Evolutionary conservation across 2,888 invertebrate genomes (phyloP), one percentile per base, ranked within the genome.

Genomic region (Eueremaeus valkanovi): DNA sequence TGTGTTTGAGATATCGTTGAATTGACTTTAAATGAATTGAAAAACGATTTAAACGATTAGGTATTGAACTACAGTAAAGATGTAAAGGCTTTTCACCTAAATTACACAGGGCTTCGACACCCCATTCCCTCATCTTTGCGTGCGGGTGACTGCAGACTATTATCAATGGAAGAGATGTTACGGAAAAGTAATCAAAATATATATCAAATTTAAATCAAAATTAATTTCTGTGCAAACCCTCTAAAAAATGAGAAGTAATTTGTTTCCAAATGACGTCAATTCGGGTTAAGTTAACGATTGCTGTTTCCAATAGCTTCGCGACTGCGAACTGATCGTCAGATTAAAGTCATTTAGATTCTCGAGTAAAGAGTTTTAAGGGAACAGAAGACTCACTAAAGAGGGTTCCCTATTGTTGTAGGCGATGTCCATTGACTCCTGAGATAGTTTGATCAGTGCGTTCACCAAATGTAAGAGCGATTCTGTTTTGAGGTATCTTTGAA

Each of bases 301-400:
- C 96, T 0, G 95, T 96, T 85, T 99, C 98, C n/a, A 98, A 86
- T n/a, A 98, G 86, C 84, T 98, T 98, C 3, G 97, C 96, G 3
- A 98, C 95, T 3, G 97, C 96, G 85, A 98, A 98, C 75, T 75
- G 18, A 45, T 18, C 6, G 36, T 58, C 27, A 5, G 24, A 24
- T 24, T 24, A 6, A 29, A 63, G 29, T 63, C 11, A 24, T 63
- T 33, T 8, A 33, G 9, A 63, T 63, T 6, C 16, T 63, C 5
- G 6, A 70, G n/a, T n/a, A n/a, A n/a, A n/a, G n/a, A n/a, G n/a
- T n/a, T n/a, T n/a, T n/a, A n/a, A n/a, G n/a, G n/a, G n/a, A n/a
- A n/a, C n/a, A n/a, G n/a, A 72, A 36, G 9, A 81, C 86, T 85
- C 84, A 92, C 92, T 83, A 77, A 70, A 21, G 77, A 77, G 18